Evolutionary conservation across 1,140 invertebrate species (phyloP).

Genomic region (Hormaphis cornu): DNA sequence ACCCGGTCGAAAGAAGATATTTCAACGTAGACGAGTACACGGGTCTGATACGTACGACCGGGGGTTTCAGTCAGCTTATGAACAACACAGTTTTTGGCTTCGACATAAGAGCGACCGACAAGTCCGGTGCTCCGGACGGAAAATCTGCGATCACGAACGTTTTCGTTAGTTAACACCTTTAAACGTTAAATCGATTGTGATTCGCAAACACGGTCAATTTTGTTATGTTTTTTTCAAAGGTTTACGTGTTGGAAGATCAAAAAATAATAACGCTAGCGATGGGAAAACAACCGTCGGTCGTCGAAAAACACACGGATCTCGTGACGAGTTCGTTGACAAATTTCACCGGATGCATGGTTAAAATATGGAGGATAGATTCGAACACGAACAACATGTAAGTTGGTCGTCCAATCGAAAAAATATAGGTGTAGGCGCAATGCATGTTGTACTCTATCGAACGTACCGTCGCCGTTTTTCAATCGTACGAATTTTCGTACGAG

Average conservation of each 20-base stretch:
- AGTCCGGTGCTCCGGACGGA: slow-evolving; percentile 62
- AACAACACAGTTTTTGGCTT: slow-evolving; percentile 59
- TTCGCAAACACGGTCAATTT: neutral
- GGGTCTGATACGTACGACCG: slow-evolving; percentile 51
- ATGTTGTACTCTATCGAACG: too few relatives aligned
- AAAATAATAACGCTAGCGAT: slow-evolving; percentile 70
- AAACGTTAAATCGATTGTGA: neutral
- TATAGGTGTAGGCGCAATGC: neutral
- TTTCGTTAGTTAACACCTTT: slow-evolving; percentile 54
- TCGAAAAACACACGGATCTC: slow-evolving; percentile 59
- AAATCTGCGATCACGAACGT: slow-evolving; percentile 71
- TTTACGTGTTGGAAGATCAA: slow-evolving; percentile 70
- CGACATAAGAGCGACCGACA: slow-evolving; percentile 79
- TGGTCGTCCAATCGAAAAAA: neutral
- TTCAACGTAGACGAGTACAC: slow-evolving; percentile 65
- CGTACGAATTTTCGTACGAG: too few relatives aligned
- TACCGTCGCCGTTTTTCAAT: too few relatives aligned
- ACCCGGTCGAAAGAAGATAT: slow-evolving; percentile 50
- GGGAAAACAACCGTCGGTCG: slow-evolving; percentile 59
- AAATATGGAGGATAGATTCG: slow-evolving; percentile 22
- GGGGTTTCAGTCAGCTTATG: neutral
- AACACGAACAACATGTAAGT: slow-evolving; percentile 22
- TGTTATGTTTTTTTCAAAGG: slow-evolving; percentile 43
- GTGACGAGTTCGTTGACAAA: slow-evolving; percentile 51
- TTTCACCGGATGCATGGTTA: slow-evolving; percentile 9